A percentile compares a stretch with the other conserved stretches of the same genome.
These are phyloP conservation scores for Atopsyche davidsoni DNA, from an alignment of 1,140 invertebrate species.

Conservation along the genomic window DNA sequence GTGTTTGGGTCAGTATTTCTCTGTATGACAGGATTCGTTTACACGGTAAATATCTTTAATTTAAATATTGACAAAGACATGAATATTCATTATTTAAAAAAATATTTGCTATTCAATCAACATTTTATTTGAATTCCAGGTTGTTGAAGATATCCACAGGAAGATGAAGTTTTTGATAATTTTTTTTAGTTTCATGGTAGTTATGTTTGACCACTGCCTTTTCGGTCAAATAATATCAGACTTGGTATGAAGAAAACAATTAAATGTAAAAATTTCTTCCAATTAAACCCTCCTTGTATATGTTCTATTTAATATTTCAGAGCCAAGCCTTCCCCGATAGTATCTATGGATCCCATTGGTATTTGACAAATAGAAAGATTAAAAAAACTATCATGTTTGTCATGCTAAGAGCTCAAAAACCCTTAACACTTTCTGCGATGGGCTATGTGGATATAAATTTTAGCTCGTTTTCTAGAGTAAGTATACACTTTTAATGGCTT, in stretches of 20 bases:
- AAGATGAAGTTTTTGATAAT: slow-evolving; percentile 14
- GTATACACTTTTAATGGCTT: no score
- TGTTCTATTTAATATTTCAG: no score
- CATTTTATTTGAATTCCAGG: slow-evolving; percentile 4
- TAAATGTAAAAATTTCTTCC: slow-evolving; percentile 1
- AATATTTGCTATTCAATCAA: background rate
- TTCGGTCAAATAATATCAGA: slow-evolving; percentile 14
- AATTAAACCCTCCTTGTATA: no score
- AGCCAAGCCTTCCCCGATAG: slow-evolving; percentile 24
- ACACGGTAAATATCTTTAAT: no score
- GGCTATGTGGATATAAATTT: slow-evolving; percentile 41
- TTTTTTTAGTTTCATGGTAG: slow-evolving; percentile 6
- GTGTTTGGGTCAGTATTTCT: no score
- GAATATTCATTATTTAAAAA: background rate
- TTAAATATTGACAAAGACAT: no score
- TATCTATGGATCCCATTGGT: slow-evolving; percentile 38
- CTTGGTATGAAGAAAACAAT: slow-evolving; percentile 2
- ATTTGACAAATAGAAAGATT: slow-evolving; percentile 32
- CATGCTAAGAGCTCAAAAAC: slow-evolving; percentile 39
- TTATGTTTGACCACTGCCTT: slow-evolving; percentile 14
- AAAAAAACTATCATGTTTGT: slow-evolving; percentile 38
- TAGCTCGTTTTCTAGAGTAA: slow-evolving; percentile 39
- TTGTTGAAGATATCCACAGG: slow-evolving; percentile 10
- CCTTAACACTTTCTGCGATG: slow-evolving; percentile 37
- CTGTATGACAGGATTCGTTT: no score